These are phyloP conservation scores for Odontocolon sp. DNA, from an alignment of 2,888 invertebrate species.

Conservation along the genomic window DNA sequence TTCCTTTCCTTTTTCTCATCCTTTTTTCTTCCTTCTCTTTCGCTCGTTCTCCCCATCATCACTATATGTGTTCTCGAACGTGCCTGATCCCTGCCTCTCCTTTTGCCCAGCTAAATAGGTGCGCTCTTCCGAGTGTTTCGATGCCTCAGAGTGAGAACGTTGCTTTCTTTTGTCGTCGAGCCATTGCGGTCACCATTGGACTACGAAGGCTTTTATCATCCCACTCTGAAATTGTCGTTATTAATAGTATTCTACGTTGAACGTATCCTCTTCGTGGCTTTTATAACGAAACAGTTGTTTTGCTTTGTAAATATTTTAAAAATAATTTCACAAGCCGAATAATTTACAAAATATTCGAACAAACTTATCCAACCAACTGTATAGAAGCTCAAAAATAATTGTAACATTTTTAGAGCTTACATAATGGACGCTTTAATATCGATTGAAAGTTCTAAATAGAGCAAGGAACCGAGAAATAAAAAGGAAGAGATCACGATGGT, in stretches of 20 bases:
- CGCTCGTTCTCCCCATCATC: constrained; percentile 7
- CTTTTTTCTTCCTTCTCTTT: constrained; percentile 23
- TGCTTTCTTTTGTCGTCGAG: constrained; percentile 30
- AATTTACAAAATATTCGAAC: neutral
- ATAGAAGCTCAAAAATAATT: neutral
- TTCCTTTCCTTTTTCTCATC: constrained; percentile 24
- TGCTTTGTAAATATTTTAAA: neutral
- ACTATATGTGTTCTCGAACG: constrained; percentile 41
- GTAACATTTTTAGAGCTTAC: neutral
- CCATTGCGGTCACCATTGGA: constrained; percentile 47
- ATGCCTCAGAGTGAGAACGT: neutral
- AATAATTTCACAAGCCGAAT: constrained; percentile 7
- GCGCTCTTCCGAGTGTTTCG: constrained; percentile 19
- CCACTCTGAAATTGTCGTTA: constrained; percentile 46
- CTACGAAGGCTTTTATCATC: constrained; percentile 35
- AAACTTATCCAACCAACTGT: neutral
- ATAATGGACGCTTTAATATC: neutral
- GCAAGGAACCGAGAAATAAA: neutral
- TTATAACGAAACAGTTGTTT: constrained; percentile 6
- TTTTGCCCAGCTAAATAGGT: constrained; percentile 23
- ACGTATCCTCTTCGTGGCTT: constrained; percentile 13
- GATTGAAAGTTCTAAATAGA: constrained; percentile 2
- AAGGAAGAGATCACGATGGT: neutral
- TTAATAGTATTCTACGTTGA: constrained; percentile 36
- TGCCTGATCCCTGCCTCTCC: constrained; percentile 32